Evolutionary conservation across 1,140 invertebrate species (phyloP).

Genomic region (Sinonovacula constricta): DNA sequence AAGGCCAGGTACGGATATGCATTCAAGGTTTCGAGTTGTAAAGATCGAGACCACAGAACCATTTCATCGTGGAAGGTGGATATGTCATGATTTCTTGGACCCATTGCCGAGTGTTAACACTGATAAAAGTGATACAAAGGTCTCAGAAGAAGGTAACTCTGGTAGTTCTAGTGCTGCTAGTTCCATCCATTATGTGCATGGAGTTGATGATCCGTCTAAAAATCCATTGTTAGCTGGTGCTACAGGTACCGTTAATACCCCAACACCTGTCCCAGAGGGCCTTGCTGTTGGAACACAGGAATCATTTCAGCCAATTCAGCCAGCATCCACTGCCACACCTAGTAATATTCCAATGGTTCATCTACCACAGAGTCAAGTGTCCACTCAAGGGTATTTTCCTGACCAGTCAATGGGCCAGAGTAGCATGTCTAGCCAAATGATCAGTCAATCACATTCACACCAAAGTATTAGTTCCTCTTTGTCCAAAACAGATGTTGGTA

Average conservation of each 20-base stretch:
- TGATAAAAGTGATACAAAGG: slow-evolving; percentile 49
- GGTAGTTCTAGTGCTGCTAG: slow-evolving; percentile 71
- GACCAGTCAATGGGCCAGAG: slow-evolving; percentile 13
- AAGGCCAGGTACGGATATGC: slow-evolving; percentile 40
- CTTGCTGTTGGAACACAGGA: slow-evolving; percentile 36
- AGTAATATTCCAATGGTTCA: slow-evolving; percentile 13
- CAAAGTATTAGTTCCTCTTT: slow-evolving; percentile 49
- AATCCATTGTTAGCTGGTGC: slow-evolving; percentile 66
- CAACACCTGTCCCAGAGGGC: slow-evolving; percentile 37
- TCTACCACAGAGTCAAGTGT: slow-evolving; percentile 27
- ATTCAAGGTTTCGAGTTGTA: slow-evolving; percentile 90
- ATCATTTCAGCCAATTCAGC: slow-evolving; percentile 49
- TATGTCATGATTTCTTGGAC: slow-evolving; percentile 97
- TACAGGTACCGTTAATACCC: slow-evolving; percentile 29
- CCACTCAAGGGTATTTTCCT: slow-evolving; percentile 4
- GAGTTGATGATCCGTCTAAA: slow-evolving; percentile 71
- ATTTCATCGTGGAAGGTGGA: slow-evolving; percentile 95
- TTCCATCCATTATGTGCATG: slow-evolving; percentile 74
- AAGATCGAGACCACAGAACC: slow-evolving; percentile 96
- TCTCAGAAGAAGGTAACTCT: slow-evolving; percentile 61
- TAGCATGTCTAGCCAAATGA: slow-evolving; percentile 32
- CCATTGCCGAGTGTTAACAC: slow-evolving; percentile 80
- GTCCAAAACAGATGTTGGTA: slow-evolving; percentile 10
- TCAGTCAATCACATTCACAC: slow-evolving; percentile 46
- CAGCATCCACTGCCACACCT: slow-evolving; percentile 39